Base-by-base conservation (phyloP, 2,113 vertebrate species). In the Mirounga angustirostris region DNA sequence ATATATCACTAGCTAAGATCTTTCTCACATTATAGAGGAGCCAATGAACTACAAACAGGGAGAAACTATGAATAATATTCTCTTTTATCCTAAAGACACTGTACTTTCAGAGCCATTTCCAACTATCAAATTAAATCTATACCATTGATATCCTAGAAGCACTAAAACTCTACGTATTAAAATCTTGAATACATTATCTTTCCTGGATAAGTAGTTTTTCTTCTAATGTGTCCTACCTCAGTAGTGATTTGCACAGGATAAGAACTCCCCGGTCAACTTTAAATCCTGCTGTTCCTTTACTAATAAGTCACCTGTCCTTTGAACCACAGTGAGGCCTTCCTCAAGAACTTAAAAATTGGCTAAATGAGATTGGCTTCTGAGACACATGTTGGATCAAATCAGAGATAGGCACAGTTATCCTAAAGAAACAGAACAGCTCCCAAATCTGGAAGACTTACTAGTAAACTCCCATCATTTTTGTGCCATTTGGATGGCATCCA, bases 1-100 rank as follows among this genome's bases (percentile, higher is more conserved):
- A 36, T 36, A 61, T 96, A 94, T 94, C 87, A 87, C 56, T 83
- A 58, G 18, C 21, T 93, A 76, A 96, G 46, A 89, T 89, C 24
- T 89, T 97, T 80, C 54, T 82, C 40, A 88, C 11, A 83, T 52
- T 82, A 86, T 33, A 15, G 12, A 85, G 52, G 10, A 97, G 30
- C 76, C 86, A 95, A 69, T 73, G 73, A 88, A 90, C 21, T 79
- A 67, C 13, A 91, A 59, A 87, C 1, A 7, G 58, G 21, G 52
- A 88, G 65, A 89, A 96, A 95, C 73, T 59, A 26, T 18, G 1
- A 86, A 65, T 58, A 94, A n/a, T 56, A 86, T 65, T 56, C n/a
- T 89, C 24, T 95, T 74, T 58, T 74, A 90, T 73, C 11, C 4
- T 74, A 78, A 93, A 83, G 36, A 33, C 16, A 50, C 28, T 80